A percentile compares a stretch with the other conserved stretches of the same genome.
phyloP scores from a whole-genome alignment of 2,888 invertebrate species.

The Isoperla grammatica region DNA sequence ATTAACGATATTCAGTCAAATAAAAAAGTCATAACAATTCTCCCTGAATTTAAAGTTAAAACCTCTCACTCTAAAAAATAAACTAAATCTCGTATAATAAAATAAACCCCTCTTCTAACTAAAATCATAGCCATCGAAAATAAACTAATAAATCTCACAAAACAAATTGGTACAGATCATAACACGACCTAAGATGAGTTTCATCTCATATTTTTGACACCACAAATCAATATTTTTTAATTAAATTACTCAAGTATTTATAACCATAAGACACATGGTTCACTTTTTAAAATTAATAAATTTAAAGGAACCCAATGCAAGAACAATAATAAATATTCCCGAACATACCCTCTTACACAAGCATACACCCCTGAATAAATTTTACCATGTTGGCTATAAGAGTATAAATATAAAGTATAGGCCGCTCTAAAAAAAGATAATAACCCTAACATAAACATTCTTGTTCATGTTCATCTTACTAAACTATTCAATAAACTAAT shows the following conservation, averaged over 20 bases:
- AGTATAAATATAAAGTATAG: slow-evolving; percentile 61
- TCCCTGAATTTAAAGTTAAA: slow-evolving; percentile 47
- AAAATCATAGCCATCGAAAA: slow-evolving; percentile 44
- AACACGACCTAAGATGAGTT: slow-evolving; percentile 49
- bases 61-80: slow-evolving; percentile 54
- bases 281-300: slow-evolving; percentile 54
- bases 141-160: slow-evolving; percentile 49
- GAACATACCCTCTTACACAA: slow-evolving; percentile 47
- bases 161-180: slow-evolving; percentile 49
- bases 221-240: slow-evolving; percentile 62
- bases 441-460: slow-evolving; percentile 51
- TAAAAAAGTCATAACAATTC: slow-evolving; percentile 51
- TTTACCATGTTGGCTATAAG: slow-evolving; percentile 56
- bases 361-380: slow-evolving; percentile 49
- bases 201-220: slow-evolving; percentile 51
- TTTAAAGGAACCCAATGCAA: slow-evolving; percentile 60
- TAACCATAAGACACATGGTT: slow-evolving; percentile 49
- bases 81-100: slow-evolving; percentile 45
- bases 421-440: slow-evolving; percentile 59
- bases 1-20: slow-evolving; percentile 59
- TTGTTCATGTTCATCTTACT: slow-evolving; percentile 47
- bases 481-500: slow-evolving; percentile 58
- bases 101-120: slow-evolving; percentile 44
- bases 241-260: slow-evolving; percentile 60
- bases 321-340: slow-evolving; percentile 56